Evolutionary conservation across 2,113 vertebrate genomes (phyloP).

Genomic region (Sceloporus undulatus): DNA sequence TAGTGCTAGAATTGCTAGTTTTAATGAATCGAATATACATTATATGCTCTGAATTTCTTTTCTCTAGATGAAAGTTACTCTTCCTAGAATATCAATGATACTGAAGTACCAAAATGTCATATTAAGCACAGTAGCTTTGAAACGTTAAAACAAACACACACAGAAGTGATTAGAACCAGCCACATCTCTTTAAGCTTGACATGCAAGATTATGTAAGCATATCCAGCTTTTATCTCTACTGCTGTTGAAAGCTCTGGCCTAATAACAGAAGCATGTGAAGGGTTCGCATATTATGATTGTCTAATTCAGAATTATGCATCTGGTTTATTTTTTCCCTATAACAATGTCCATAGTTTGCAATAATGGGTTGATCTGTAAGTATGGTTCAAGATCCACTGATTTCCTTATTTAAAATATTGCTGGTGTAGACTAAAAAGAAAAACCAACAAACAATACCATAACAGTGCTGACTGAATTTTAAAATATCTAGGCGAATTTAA

Average conservation of each 20-base stretch:
- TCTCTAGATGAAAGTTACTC: conserved; percentile 3
- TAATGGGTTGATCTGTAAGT: background rate
- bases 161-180: background rate
- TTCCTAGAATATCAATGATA: background rate
- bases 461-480: background rate
- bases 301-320: background rate
- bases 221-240: background rate
- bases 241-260: background rate
- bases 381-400: background rate
- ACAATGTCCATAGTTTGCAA: background rate
- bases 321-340: fast-evolving
- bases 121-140: background rate
- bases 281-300: background rate
- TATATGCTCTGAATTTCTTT: background rate
- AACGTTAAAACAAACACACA: background rate
- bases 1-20: background rate
- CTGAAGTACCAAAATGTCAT: conserved; percentile 5
- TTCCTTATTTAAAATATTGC: background rate
- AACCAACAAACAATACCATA: background rate
- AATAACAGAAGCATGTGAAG: background rate
- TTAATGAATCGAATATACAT: background rate
- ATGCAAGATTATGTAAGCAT: background rate
- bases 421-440: background rate
- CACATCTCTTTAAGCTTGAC: background rate
- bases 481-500: background rate